A percentile compares a stretch with the other conserved stretches of the same genome.
Conservation (phyloP, 2,797 vertebrate genomes). For the Helarctos malayanus region DNA sequence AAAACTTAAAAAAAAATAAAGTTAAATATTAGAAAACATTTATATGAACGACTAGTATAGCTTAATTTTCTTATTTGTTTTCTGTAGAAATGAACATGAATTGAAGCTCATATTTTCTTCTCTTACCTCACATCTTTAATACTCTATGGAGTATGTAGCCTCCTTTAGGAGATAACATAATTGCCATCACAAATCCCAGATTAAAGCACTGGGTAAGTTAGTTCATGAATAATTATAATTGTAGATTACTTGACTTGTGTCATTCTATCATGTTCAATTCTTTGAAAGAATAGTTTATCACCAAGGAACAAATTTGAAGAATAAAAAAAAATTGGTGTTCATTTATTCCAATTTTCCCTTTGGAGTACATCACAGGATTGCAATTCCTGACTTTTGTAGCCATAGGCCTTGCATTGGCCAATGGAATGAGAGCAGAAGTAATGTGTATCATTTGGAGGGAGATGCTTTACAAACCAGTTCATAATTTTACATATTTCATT, state of each 20-base stretch:
- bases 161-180: neutral
- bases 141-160: neutral
- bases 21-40: neutral
- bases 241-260: neutral
- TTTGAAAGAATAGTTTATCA: neutral
- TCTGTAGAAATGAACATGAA: conserved; percentile 20
- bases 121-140: neutral
- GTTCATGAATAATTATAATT: neutral
- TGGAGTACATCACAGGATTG: neutral
- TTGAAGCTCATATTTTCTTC: conserved; percentile 9
- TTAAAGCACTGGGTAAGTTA: neutral
- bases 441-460: neutral
- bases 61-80: conserved; percentile 27
- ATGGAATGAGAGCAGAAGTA: neutral
- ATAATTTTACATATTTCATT: neutral
- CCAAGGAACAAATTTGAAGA: neutral
- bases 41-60: neutral
- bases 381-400: neutral
- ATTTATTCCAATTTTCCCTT: neutral
- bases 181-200: neutral
- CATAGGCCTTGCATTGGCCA: neutral
- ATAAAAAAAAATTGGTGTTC: neutral
- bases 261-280: neutral
- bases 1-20: neutral
- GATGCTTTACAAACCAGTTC: neutral